Base-by-base conservation (phyloP, 2,888 invertebrate species). In the Dorcus hopei region DNA sequence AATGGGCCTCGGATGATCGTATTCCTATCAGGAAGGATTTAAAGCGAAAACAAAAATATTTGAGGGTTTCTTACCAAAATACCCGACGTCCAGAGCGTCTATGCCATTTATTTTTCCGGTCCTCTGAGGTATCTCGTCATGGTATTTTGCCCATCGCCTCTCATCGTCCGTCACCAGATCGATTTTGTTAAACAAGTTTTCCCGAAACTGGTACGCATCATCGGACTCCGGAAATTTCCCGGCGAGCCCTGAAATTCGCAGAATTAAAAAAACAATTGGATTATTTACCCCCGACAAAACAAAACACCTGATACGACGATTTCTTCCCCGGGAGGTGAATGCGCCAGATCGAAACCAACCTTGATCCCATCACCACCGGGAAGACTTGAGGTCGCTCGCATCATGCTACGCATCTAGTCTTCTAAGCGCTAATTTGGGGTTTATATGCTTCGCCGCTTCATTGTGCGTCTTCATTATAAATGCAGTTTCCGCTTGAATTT, bases 101-200 rank as follows among this genome's bases (percentile, higher is more conserved):
- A 83, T 73, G 57, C 79, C 73, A 51, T 78, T 77, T 1, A 86
- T 80, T 74, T 90, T 90, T 23, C 92, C 92, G 0, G 86, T 85
- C 6, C 90, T 80, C 66, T 75, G 72, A 0, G 84, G 84, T 14
- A 84, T 80, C 68, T 84, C 83, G 3, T 80, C 79, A 66, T 83
- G 87, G n/a, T 82, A 81, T 33, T 85, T 80, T 57, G 84, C 82
- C 93, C 93, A 94, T 64, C 93, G 83, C 41, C 88, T 83, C 62
- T 86, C 85, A 70, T 91, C 90, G 33, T 87, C 90, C 54, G 91
- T 91, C 57, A 95, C 87, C 82, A 95, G 85, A 72, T 96, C 94
- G 66, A 90, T 85, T 77, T 90, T 89, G 72, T 87, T 87, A 68
- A 88, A 84, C n/a, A 94, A 80, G 69, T 87, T 87, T 52, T 87